Evolutionary conservation across 2,113 vertebrate species (phyloP), one percentile per base, ranked within the genome.

Genomic region (Pantherophis guttatus): DNA sequence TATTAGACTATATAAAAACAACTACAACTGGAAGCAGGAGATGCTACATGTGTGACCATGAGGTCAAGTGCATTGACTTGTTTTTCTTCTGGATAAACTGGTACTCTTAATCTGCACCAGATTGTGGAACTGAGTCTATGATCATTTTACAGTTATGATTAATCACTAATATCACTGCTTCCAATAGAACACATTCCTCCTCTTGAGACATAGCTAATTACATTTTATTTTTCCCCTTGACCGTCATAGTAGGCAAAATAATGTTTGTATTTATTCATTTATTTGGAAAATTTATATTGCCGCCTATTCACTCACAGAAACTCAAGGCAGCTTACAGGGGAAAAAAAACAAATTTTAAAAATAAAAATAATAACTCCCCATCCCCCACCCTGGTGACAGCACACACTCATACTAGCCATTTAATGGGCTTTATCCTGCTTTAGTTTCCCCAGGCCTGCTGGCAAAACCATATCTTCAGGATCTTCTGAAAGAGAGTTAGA

Each of bases 1-100:
- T 90, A 39, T 87, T 88, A 93, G 19, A 13, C 15, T 33, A 15
- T 95, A 11, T 91, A 85, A 93, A 93, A 33, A 52, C 19, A 94
- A 94, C 44, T 6, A 4, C 29, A 53, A 52, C 86, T 87, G 54
- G 39, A 52, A 94, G 85, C 52, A 91, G 24, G 3, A 91, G 0
- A 33, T 33, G 33, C 33, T 33, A 33, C 91, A 48, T 48, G 70
- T 44, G 52, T 0, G 48, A 53, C 50, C 24, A 55, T 54, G 24
- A 92, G 8, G 0, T 59, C 92, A 94, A 93, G 7, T 93, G 9
- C 7, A 33, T 0, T 9, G 91, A 5, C 2, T 70, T 86, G 53
- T 93, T 90, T 24, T 2, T 86, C 75, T 62, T 9, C 21, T 86
- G 1, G 90, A 33, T 17, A 93, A 93, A 95, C 0, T 53, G 24